Percentiles rank a stretch among this genome's conserved stretches.
These are phyloP conservation scores for Folsomia manolachei DNA, from an alignment of 2,888 invertebrate species.

Conservation along the genomic window DNA sequence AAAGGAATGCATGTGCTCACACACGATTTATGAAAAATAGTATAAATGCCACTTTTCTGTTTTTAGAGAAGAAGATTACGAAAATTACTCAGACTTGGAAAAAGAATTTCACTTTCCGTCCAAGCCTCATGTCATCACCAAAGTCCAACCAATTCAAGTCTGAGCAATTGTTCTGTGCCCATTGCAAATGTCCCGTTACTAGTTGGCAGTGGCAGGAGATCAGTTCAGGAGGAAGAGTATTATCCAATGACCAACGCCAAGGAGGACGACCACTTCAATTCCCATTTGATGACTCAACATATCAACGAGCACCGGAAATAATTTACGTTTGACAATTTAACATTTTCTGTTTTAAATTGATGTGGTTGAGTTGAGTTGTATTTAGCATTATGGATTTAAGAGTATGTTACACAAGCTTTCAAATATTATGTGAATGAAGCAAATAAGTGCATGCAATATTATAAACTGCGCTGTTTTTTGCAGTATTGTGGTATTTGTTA, in stretches of 20 bases:
- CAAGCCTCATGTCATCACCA: background rate
- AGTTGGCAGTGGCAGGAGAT: background rate
- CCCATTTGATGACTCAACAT: background rate
- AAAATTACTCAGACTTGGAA: conserved; percentile 10
- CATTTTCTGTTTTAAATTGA: background rate
- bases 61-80: conserved; percentile 9
- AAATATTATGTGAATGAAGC: too few species aligned
- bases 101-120: conserved; percentile 16
- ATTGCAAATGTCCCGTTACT: conserved; percentile 6
- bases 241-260: background rate
- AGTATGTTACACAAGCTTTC: too few species aligned
- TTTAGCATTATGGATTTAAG: too few species aligned
- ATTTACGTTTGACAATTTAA: conserved; percentile 7
- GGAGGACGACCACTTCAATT: background rate
- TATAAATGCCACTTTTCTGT: background rate
- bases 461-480: too few species aligned
- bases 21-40: background rate
- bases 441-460: too few species aligned
- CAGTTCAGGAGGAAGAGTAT: conserved; percentile 3
- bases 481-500: too few species aligned
- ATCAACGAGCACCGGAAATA: conserved; percentile 2
- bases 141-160: background rate
- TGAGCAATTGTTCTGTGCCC: background rate
- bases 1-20: too few species aligned
- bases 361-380: too few species aligned